phyloP scores from a whole-genome alignment of 1,140 invertebrate species.

The Himalopsyche phryganea region DNA sequence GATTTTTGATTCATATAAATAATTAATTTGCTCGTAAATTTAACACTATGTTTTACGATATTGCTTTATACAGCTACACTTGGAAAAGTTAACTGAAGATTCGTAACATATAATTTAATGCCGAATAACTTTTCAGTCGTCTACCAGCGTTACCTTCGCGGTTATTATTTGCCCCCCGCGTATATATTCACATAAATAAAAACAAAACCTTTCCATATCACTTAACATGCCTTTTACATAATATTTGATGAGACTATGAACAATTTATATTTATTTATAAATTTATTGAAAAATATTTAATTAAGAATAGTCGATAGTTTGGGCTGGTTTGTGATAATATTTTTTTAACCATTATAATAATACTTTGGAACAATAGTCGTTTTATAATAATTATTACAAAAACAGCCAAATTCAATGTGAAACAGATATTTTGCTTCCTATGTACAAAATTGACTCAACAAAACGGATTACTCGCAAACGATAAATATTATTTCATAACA shows the following conservation, averaged over 20 bases:
- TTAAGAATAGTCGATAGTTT: constrained; percentile 2
- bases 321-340: not conserved
- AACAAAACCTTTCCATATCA: not conserved
- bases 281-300: constrained; percentile 4
- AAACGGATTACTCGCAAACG: no score
- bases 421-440: not conserved
- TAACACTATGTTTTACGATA: not conserved
- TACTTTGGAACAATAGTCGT: constrained; percentile 2
- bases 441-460: not conserved
- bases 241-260: not conserved
- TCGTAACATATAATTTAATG: no score
- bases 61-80: not conserved
- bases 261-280: constrained; percentile 2
- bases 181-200: not conserved
- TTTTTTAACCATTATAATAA: not conserved
- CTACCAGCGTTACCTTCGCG: no score
- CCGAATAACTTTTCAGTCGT: no score
- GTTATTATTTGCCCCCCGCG: not conserved
- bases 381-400: not conserved
- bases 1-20: not conserved
- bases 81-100: no score
- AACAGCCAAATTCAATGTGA: not conserved
- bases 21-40: not conserved
- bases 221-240: not conserved
- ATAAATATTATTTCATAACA: no score